A percentile compares a stretch with the other conserved stretches of the same genome.
Evolutionary conservation across 2,113 vertebrate species (phyloP).

Genomic region (Strix uralensis): DNA sequence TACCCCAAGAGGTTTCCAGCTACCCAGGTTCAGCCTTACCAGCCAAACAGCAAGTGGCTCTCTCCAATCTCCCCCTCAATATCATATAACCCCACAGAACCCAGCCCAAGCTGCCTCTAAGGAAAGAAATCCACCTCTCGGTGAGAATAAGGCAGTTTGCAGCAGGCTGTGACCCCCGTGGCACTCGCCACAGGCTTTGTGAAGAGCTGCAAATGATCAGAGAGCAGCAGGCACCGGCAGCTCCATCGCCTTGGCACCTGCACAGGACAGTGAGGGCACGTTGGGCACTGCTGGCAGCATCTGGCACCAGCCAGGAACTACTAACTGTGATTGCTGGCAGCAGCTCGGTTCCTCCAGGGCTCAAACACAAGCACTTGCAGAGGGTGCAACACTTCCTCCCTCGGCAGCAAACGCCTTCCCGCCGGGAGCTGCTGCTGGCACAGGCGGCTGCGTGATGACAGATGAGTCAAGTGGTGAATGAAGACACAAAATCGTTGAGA

Average conservation of each 20-base stretch:
- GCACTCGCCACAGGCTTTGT: accelerated
- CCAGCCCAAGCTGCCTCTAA: no score
- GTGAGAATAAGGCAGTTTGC: no score
- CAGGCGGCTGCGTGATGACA: accelerated
- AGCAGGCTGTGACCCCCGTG: not conserved
- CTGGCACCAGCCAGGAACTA: not conserved
- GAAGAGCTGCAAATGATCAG: not conserved
- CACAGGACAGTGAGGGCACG: accelerated
- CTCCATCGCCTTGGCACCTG: not conserved
- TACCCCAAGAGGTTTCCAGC: not conserved
- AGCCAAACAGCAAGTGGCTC: accelerated
- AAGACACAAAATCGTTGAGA: not conserved
- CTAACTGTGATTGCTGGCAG: not conserved
- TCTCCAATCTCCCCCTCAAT: no score
- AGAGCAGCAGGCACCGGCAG: not conserved
- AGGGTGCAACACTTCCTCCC: not conserved
- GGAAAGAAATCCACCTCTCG: not conserved
- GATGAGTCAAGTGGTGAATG: not conserved
- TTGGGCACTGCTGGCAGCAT: not conserved
- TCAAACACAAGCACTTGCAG: not conserved
- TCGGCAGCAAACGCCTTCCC: not conserved
- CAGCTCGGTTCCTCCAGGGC: not conserved
- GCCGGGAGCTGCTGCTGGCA: not conserved
- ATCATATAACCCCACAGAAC: not conserved
- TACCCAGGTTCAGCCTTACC: not conserved